phyloP scores from a whole-genome alignment of 2,888 invertebrate genomes.

The Philereme transversata region DNA sequence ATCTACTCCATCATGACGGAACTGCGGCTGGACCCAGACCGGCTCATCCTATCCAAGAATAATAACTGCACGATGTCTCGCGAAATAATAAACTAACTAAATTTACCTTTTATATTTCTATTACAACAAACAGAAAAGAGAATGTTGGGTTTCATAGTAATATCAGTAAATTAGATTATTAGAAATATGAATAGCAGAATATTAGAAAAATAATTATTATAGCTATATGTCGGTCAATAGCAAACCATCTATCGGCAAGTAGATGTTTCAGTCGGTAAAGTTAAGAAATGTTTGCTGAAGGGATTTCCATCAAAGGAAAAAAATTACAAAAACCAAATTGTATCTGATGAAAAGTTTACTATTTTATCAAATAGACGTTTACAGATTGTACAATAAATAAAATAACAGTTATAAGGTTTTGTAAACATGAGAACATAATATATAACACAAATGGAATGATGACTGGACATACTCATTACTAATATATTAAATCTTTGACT shows the following conservation, averaged over 20 bases:
- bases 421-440: not conserved
- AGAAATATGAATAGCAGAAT: too few species aligned
- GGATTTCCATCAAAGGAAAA: not conserved
- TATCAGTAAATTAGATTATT: too few species aligned
- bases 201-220: too few species aligned
- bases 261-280: too few species aligned
- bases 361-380: conserved; percentile 48
- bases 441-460: conserved; percentile 13
- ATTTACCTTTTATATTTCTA: conserved; percentile 2
- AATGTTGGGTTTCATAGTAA: too few species aligned
- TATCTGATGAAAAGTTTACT: conserved; percentile 23
- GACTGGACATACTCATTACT: not conserved
- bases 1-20: conserved; percentile 86
- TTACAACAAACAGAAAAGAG: too few species aligned
- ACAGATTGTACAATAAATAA: conserved; percentile 53
- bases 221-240: too few species aligned
- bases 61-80: conserved; percentile 80
- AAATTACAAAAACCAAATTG: not conserved
- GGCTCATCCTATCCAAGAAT: conserved; percentile 88
- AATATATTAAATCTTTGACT: not conserved
- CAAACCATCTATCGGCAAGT: too few species aligned
- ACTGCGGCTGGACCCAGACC: conserved; percentile 86
- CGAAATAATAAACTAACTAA: conserved; percentile 28
- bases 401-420: conserved; percentile 23
- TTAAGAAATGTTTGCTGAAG: too few species aligned